These are phyloP conservation scores for Lepetodrilus schrolli DNA, from an alignment of 2,888 invertebrate species.

Conservation along the genomic window DNA sequence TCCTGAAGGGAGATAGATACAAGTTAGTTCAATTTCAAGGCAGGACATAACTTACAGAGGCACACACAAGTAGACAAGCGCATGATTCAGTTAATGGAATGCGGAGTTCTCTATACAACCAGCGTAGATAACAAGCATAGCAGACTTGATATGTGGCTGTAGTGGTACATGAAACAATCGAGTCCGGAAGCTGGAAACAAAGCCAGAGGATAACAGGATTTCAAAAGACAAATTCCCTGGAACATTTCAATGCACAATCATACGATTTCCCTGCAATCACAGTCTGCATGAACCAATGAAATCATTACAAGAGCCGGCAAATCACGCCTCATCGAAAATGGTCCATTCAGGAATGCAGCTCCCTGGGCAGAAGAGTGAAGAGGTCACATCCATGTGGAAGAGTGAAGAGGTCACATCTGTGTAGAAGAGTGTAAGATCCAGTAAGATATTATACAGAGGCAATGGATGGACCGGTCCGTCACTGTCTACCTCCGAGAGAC, in stretches of 20 bases:
- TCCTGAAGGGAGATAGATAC: no score
- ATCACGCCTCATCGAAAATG: constrained; percentile 13
- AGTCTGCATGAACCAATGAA: background rate
- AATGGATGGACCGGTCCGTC: constrained; percentile 1
- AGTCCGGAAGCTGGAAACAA: no score
- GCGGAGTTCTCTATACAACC: no score
- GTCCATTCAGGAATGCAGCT: constrained; percentile 3
- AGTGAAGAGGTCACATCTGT: background rate
- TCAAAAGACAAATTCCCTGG: constrained; percentile 5
- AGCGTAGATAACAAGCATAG: constrained; percentile 2
- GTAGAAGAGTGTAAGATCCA: constrained; percentile 12
- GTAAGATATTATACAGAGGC: no score
- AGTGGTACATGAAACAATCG: no score
- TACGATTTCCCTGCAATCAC: background rate
- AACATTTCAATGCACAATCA: constrained; percentile 18
- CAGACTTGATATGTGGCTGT: constrained; percentile 17
- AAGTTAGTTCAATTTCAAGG: no score
- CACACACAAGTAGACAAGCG: no score
- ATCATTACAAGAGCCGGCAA: background rate
- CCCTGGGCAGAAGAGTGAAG: background rate
- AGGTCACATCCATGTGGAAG: background rate
- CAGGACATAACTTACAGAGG: no score
- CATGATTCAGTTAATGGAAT: no score
- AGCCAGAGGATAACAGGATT: background rate
- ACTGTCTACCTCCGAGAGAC: constrained; percentile 38